Conservation (phyloP, 2,888 invertebrate genomes). For the Archaeoteleia sp. region DNA sequence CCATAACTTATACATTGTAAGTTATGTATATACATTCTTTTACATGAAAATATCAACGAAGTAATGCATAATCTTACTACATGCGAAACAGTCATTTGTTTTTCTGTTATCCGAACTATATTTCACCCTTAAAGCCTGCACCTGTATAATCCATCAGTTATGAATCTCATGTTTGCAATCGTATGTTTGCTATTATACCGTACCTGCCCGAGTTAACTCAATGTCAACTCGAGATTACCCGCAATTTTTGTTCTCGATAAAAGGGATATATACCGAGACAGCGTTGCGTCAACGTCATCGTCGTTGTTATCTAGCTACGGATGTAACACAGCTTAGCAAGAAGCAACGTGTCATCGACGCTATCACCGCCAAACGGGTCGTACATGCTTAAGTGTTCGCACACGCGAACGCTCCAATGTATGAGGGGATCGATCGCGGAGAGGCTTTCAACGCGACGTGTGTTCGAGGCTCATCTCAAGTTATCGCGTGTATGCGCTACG, state of each 20-base stretch:
- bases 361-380: slow-evolving; percentile 41
- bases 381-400: slow-evolving; percentile 34
- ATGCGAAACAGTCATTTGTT: no score
- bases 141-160: no score
- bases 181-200: no score
- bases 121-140: no score
- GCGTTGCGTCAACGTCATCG: no score
- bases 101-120: no score
- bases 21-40: no score
- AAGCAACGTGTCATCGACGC: slow-evolving; percentile 32
- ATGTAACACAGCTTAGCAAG: slow-evolving; percentile 20
- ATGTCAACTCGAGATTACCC: slow-evolving; percentile 2
- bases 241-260: slow-evolving; percentile 15
- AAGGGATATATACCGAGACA: background rate
- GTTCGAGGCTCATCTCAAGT: slow-evolving; percentile 41
- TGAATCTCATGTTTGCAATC: no score
- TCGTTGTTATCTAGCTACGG: slow-evolving; percentile 25
- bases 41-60: no score
- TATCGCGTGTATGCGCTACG: slow-evolving; percentile 18
- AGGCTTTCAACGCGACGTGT: slow-evolving; percentile 45
- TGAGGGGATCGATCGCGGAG: slow-evolving; percentile 49
- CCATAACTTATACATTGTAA: no score
- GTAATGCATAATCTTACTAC: no score
- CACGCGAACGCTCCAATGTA: slow-evolving; percentile 32
- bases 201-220: no score